Conservation (phyloP, 2,797 vertebrate genomes). For the Hozukius guyotensis region DNA sequence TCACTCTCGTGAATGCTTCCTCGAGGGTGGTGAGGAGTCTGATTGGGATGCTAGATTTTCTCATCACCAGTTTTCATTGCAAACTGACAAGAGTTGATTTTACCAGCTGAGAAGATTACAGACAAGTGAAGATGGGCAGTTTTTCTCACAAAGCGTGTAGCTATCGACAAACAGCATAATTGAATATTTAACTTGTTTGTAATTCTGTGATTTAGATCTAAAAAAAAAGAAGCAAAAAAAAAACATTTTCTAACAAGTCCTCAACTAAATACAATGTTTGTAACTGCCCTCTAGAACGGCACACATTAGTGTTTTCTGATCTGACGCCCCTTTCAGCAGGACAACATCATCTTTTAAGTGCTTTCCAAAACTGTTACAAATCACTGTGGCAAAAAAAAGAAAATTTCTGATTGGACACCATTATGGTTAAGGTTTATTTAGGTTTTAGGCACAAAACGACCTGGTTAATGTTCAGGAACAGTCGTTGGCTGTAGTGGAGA, state of each 20-base stretch:
- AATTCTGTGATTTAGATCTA: neutral
- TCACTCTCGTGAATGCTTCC: conserved; percentile 27
- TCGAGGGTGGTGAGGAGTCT: conserved; percentile 23
- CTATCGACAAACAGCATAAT: neutral
- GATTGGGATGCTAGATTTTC: conserved; percentile 13
- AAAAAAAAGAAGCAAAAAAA: neutral
- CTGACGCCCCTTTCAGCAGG: neutral
- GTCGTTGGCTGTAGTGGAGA: neutral
- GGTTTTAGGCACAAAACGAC: neutral
- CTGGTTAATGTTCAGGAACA: neutral
- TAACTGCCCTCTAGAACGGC: neutral
- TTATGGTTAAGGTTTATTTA: neutral
- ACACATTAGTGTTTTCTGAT: neutral
- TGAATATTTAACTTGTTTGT: conserved; percentile 7
- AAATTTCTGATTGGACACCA: neutral
- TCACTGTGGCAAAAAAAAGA: too few relatives aligned
- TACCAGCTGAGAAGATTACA: conserved; percentile 10
- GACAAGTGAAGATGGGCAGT: neutral
- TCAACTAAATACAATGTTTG: neutral
- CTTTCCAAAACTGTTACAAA: too few relatives aligned
- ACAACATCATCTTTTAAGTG: too few relatives aligned
- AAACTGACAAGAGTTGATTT: conserved; percentile 14
- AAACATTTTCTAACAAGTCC: neutral
- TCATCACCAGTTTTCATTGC: conserved; percentile 29
- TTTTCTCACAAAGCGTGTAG: neutral